These are phyloP conservation scores for Drosophila miranda DNA, from an alignment of 1,140 invertebrate genomes.

Conservation along the genomic window DNA sequence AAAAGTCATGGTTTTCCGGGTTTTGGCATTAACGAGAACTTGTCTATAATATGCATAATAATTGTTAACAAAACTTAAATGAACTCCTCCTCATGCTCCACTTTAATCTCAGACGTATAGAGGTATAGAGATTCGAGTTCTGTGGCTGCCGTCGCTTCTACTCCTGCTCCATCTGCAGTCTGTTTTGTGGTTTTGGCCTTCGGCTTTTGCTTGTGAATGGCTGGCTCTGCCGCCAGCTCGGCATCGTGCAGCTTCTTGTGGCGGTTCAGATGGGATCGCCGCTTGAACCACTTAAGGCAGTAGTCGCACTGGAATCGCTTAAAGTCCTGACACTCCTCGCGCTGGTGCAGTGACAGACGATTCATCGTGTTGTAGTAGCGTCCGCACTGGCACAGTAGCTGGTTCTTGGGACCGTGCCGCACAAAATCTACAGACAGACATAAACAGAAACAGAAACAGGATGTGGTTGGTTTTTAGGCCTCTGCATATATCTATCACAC, in stretches of 20 bases:
- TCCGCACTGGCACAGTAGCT: conserved; percentile 68
- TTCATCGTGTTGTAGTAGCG: conserved; percentile 65
- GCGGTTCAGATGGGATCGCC: conserved; percentile 65
- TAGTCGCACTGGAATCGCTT: conserved; percentile 67
- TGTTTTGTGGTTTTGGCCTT: conserved; percentile 1
- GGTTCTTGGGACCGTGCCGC: conserved; percentile 59
- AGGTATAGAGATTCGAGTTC: conserved; percentile 48
- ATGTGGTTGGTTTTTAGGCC: conserved; percentile 31
- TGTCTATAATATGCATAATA: conserved; percentile 52
- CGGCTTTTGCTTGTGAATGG: conserved; percentile 38
- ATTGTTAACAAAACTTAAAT: conserved; percentile 47
- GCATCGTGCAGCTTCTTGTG: conserved; percentile 64
- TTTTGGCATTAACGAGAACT: conserved; percentile 72
- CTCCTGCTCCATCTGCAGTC: not conserved
- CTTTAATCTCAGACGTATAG: conserved; percentile 50
- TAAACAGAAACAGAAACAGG: conserved; percentile 42
- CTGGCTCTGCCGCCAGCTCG: conserved; percentile 36
- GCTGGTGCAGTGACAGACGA: conserved; percentile 61
- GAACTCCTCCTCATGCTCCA: conserved; percentile 53
- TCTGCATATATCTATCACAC: conserved; percentile 25
- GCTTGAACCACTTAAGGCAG: conserved; percentile 72
- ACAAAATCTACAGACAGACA: conserved; percentile 37
- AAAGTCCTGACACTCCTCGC: conserved; percentile 71
- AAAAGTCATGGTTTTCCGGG: conserved; percentile 32
- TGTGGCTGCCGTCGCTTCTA: not conserved